phyloP scores from a whole-genome alignment of 2,113 vertebrate genomes.

The Bubalus kerabau region DNA sequence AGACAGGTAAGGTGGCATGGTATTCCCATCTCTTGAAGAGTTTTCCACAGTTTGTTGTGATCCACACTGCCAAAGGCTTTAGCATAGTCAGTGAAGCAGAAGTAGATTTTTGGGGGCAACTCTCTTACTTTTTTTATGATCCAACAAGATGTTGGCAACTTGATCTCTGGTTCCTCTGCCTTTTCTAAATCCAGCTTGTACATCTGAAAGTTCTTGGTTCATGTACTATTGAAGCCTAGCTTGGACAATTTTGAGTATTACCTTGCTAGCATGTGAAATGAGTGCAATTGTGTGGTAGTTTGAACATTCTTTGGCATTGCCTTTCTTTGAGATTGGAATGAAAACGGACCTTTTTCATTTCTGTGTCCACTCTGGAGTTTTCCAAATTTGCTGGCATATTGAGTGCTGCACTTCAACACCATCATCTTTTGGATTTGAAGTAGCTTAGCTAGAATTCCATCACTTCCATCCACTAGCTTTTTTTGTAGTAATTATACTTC shows the following conservation, averaged over 20 bases:
- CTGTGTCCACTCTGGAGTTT: neutral
- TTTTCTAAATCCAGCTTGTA: neutral
- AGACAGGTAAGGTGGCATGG: neutral
- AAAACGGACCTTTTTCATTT: neutral
- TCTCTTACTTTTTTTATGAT: neutral
- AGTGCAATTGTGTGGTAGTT: neutral
- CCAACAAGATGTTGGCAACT: neutral
- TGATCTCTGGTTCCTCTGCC: neutral
- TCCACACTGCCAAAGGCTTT: neutral
- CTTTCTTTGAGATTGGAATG: neutral
- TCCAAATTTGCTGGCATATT: neutral
- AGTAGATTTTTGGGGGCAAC: neutral
- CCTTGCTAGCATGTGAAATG: neutral
- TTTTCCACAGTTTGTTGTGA: neutral
- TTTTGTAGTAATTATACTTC: neutral
- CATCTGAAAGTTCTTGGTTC: neutral
- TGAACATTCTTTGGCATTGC: neutral
- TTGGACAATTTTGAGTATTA: neutral
- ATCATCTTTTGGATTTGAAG: neutral
- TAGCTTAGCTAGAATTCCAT: neutral
- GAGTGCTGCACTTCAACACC: neutral
- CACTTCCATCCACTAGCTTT: neutral
- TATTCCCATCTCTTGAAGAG: neutral
- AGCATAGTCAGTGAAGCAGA: neutral
- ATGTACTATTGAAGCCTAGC: neutral